Percentiles rank a stretch among this genome's conserved stretches.
Conservation (phyloP, 2,797 vertebrate species). For the Enteromius thamalakanensis region DNA sequence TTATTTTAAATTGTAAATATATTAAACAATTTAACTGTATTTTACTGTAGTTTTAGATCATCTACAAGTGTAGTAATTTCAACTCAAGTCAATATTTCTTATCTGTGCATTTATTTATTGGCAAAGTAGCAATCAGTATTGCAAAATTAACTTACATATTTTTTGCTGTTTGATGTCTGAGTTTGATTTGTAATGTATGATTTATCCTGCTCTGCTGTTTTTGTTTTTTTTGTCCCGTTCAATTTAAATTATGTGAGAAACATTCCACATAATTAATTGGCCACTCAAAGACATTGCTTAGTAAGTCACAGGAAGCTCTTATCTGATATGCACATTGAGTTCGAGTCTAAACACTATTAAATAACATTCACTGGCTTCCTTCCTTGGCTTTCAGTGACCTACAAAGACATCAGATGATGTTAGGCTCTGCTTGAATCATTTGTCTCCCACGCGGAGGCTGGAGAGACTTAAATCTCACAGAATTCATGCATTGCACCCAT, state of each 20-base stretch:
- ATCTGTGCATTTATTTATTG: background rate
- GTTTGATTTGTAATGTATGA: no score
- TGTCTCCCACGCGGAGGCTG: constrained; percentile 8
- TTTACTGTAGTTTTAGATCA: no score
- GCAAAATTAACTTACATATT: background rate
- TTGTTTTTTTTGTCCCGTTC: background rate
- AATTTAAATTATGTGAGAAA: background rate
- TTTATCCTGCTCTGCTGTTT: background rate
- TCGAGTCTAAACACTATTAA: background rate
- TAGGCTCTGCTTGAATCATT: constrained; percentile 28
- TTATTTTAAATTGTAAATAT: background rate
- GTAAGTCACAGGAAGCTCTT: constrained; percentile 10
- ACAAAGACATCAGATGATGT: constrained; percentile 18
- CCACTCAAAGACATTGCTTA: background rate
- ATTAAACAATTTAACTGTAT: background rate
- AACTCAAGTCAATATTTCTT: background rate
- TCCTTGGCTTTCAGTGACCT: constrained; percentile 22
- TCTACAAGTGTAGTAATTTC: background rate
- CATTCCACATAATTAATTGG: background rate
- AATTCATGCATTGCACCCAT: constrained; percentile 23
- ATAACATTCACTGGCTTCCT: constrained; percentile 13
- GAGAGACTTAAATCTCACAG: background rate
- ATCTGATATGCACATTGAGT: constrained; percentile 1
- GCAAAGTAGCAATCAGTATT: background rate
- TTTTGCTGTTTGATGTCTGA: no score